These are phyloP conservation scores for Schizopygopsis pylzovi DNA, from an alignment of 2,797 vertebrate genomes.

Conservation along the genomic window DNA sequence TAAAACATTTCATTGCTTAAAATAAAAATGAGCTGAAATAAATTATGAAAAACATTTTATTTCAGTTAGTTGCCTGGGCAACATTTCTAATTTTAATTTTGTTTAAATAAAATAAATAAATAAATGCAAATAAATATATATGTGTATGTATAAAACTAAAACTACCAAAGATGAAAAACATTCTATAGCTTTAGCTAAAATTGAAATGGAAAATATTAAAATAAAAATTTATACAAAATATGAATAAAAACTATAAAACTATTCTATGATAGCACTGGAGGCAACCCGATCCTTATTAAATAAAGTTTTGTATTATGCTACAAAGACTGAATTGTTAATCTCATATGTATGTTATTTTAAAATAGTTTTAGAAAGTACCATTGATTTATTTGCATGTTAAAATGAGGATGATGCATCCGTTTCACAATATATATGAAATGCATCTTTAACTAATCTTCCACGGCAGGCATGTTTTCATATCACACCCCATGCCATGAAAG, in stretches of 20 bases:
- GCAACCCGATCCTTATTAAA: neutral
- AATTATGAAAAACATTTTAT: neutral
- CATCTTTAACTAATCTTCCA: constrained; percentile 13
- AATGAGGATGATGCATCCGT: neutral
- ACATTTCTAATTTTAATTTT: neutral
- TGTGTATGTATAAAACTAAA: neutral
- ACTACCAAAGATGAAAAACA: too few relatives aligned
- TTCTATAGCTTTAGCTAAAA: neutral
- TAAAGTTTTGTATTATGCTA: neutral
- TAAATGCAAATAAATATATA: neutral
- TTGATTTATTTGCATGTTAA: neutral
- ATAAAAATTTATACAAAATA: neutral
- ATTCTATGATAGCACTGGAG: neutral
- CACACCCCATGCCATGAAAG: constrained; percentile 46
- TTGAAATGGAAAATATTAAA: neutral
- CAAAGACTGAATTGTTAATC: neutral
- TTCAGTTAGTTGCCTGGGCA: neutral
- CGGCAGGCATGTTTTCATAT: constrained; percentile 46
- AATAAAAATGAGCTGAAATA: neutral
- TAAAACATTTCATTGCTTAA: neutral
- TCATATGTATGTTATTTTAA: neutral
- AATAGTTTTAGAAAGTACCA: neutral
- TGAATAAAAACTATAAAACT: neutral
- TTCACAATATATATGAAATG: neutral
- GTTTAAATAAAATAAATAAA: too few relatives aligned